phyloP scores from a whole-genome alignment of 2,888 invertebrate species.

The Drosophila robusta region DNA sequence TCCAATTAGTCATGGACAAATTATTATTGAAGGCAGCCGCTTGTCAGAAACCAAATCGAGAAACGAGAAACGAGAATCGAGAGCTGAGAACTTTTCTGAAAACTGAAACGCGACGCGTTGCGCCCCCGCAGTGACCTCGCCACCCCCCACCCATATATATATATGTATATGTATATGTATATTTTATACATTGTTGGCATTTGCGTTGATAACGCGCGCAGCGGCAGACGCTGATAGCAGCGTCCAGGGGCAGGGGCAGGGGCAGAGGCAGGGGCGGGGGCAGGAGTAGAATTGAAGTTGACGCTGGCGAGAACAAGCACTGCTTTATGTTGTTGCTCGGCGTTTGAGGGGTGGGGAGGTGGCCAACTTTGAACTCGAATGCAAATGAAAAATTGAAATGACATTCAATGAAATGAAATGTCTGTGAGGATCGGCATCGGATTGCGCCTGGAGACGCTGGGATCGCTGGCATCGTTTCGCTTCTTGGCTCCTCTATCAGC shows the following conservation, averaged over 20 bases:
- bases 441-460: conserved; percentile 4
- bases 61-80: conserved; percentile 9
- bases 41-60: conserved; percentile 40
- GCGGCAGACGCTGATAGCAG: conserved; percentile 44
- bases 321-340: conserved; percentile 32
- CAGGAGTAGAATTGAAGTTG: conserved; percentile 1
- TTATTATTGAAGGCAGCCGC: conserved; percentile 75
- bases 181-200: conserved; percentile 73
- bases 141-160: background rate
- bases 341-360: conserved; percentile 1
- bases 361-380: conserved; percentile 37
- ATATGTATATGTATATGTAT: conserved; percentile 2
- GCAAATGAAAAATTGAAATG: conserved; percentile 59
- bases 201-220: conserved; percentile 59
- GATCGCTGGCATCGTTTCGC: conserved; percentile 10
- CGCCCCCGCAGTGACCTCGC: conserved; percentile 33
- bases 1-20: conserved; percentile 83
- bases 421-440: conserved; percentile 58
- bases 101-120: conserved; percentile 26
- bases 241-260: background rate
- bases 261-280: background rate
- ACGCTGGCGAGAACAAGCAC: conserved; percentile 44
- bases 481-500: conserved; percentile 7
- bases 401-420: conserved; percentile 69
- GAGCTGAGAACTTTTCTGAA: conserved; percentile 15